Conservation (phyloP, 2,113 vertebrate genomes). For the Craseonycteris thonglongyai region DNA sequence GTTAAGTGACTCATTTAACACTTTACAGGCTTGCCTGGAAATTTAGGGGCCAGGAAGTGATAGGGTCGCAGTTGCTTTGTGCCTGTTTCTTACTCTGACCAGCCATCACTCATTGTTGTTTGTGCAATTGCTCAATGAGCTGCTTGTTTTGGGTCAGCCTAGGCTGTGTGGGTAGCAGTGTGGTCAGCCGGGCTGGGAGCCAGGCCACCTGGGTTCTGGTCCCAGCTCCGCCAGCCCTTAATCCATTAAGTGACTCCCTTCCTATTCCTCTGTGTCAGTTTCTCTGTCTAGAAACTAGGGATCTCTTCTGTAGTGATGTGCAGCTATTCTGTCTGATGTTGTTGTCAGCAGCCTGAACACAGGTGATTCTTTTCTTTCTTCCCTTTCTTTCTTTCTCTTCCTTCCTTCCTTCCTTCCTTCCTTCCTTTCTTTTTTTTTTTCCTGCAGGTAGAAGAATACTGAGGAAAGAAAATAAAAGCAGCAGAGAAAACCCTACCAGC, state of each 20-base stretch:
- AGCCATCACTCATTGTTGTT: slow-evolving; percentile 64
- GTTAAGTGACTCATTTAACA: no score
- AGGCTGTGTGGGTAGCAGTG: slow-evolving; percentile 63
- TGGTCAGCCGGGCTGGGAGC: slow-evolving; percentile 62
- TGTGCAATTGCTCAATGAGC: slow-evolving; percentile 63
- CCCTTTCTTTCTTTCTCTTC: background rate
- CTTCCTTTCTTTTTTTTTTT: background rate
- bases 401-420: background rate
- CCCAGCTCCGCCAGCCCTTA: slow-evolving; percentile 36
- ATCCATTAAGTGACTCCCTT: slow-evolving; percentile 48
- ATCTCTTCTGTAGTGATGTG: background rate
- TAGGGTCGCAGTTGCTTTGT: slow-evolving; percentile 47
- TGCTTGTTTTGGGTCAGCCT: slow-evolving; percentile 59
- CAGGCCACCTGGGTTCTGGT: slow-evolving; percentile 72
- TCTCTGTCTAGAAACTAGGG: slow-evolving; percentile 37
- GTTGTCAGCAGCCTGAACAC: background rate
- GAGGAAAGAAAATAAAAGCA: background rate
- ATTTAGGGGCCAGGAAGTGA: slow-evolving; percentile 51
- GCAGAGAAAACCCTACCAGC: background rate
- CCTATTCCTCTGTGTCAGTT: background rate
- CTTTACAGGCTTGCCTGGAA: slow-evolving; percentile 47
- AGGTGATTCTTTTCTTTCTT: background rate
- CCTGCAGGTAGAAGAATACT: background rate
- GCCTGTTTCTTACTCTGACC: slow-evolving; percentile 45
- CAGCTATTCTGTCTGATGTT: background rate